These are phyloP conservation scores for Siniperca undulata DNA, from an alignment of 2,797 vertebrate species.

Conservation along the genomic window DNA sequence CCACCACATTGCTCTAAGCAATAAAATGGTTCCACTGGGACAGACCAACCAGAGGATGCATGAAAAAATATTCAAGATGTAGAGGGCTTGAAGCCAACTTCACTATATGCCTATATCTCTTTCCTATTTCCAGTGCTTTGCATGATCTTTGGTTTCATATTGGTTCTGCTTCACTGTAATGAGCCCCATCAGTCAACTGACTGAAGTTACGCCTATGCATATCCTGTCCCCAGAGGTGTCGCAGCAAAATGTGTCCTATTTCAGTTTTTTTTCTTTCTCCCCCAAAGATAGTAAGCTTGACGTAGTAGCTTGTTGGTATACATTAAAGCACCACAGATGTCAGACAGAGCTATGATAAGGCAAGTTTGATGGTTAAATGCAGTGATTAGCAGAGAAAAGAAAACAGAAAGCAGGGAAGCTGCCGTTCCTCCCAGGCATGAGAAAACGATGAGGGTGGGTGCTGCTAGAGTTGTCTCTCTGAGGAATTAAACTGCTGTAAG, in stretches of 20 bases:
- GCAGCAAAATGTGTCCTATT: conserved; percentile 25
- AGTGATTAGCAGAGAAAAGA: conserved; percentile 44
- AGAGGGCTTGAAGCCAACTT: conserved; percentile 5
- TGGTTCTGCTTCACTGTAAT: conserved; percentile 35
- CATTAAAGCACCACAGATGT: conserved; percentile 34
- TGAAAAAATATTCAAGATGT: conserved; percentile 32
- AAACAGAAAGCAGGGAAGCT: conserved; percentile 13
- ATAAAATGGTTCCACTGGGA: conserved; percentile 29
- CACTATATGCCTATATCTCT: neutral
- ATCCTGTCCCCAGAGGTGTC: conserved; percentile 20
- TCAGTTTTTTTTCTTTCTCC: neutral
- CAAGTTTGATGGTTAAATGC: conserved; percentile 52
- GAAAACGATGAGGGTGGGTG: conserved; percentile 34
- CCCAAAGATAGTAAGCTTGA: conserved; percentile 13
- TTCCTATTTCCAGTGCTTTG: conserved; percentile 5
- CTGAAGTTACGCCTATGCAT: conserved; percentile 33
- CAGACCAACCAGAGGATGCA: neutral
- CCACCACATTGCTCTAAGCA: conserved; percentile 12
- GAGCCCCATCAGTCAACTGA: conserved; percentile 51
- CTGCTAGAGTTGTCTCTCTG: conserved; percentile 41
- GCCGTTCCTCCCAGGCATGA: conserved; percentile 21
- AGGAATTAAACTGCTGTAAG: conserved; percentile 53
- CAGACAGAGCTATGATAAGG: conserved; percentile 27
- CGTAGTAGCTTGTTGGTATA: conserved; percentile 22
- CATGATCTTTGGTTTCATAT: conserved; percentile 28